These are phyloP conservation scores for Istiophorus platypterus DNA, from an alignment of 2,113 vertebrate species.

Conservation along the genomic window DNA sequence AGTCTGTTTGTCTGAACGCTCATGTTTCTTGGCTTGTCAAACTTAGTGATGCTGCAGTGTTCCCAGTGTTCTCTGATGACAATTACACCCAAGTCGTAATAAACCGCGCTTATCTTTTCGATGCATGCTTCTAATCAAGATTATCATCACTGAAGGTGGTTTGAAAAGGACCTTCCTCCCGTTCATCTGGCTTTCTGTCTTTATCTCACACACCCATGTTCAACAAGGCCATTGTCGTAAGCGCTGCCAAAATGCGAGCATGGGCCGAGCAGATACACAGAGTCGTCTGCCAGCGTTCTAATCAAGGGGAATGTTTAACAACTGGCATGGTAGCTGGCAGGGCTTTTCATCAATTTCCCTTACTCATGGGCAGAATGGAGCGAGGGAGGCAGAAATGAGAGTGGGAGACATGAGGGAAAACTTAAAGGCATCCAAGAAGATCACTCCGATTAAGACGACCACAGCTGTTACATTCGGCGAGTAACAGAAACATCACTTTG, in stretches of 20 bases:
- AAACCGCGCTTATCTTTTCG: slow-evolving; percentile 47
- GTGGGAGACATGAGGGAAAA: slow-evolving; percentile 7
- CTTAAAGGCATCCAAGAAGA: slow-evolving; percentile 11
- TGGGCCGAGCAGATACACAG: slow-evolving; percentile 33
- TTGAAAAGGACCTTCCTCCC: slow-evolving; percentile 36
- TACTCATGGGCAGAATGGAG: slow-evolving; percentile 9
- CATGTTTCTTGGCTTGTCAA: slow-evolving; percentile 7
- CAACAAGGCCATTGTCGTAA: slow-evolving; percentile 19
- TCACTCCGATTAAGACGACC: slow-evolving; percentile 14
- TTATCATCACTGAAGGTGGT: slow-evolving; percentile 28
- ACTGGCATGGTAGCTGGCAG: slow-evolving; percentile 32
- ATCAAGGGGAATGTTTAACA: slow-evolving; percentile 66
- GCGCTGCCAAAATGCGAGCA: slow-evolving; percentile 25
- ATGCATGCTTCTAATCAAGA: slow-evolving; percentile 37
- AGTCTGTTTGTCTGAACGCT: neutral
- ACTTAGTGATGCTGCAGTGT: neutral
- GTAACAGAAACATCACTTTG: slow-evolving; percentile 16
- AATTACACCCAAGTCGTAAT: slow-evolving; percentile 28
- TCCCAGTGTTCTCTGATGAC: slow-evolving; percentile 32
- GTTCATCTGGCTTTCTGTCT: slow-evolving; percentile 14
- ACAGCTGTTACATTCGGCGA: slow-evolving; percentile 18
- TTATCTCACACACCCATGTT: slow-evolving; percentile 38
- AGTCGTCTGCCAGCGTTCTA: slow-evolving; percentile 51
- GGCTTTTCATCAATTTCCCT: slow-evolving; percentile 61
- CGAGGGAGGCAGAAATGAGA: slow-evolving; percentile 10